Percentiles rank a stretch among this genome's conserved stretches.
These are phyloP conservation scores for Trichonephila clavata DNA, from an alignment of 1,140 invertebrate genomes.

Conservation along the genomic window DNA sequence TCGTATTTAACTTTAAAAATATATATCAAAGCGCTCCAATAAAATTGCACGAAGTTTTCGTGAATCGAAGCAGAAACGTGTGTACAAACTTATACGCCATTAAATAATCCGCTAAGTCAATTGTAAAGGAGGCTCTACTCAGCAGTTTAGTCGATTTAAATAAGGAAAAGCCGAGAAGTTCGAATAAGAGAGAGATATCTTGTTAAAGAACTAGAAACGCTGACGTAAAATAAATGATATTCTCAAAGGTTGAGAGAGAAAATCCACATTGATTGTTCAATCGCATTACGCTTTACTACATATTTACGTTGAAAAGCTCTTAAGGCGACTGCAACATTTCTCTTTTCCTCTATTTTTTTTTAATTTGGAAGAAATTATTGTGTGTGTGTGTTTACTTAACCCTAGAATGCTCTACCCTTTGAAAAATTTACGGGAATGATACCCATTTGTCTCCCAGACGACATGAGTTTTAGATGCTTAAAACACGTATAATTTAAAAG, in stretches of 20 bases:
- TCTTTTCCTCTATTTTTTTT: background rate
- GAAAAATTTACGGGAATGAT: too few relatives aligned
- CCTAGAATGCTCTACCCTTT: too few relatives aligned
- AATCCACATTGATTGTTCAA: conserved; percentile 68
- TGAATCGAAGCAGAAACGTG: conserved; percentile 1
- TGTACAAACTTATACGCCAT: background rate
- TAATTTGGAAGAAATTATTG: conserved; percentile 17
- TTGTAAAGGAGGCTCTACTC: conserved; percentile 57
- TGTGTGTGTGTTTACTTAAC: too few relatives aligned
- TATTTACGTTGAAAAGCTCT: conserved; percentile 61
- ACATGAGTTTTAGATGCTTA: too few relatives aligned
- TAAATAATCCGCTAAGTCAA: conserved; percentile 61
- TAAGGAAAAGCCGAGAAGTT: conserved; percentile 16
- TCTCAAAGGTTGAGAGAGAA: conserved; percentile 18
- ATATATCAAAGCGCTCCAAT: background rate
- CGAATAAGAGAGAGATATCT: conserved; percentile 18
- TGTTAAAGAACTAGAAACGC: conserved; percentile 41
- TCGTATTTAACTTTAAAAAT: too few relatives aligned
- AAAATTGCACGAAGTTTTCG: background rate
- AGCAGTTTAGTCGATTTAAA: conserved; percentile 58
- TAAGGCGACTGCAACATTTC: background rate
- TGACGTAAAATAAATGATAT: conserved; percentile 57
- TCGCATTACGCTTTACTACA: conserved; percentile 43
- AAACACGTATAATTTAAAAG: too few relatives aligned
- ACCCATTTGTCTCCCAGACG: too few relatives aligned